Evolutionary conservation across 92 coral and sea anemone species (phyloP).

Genomic region (Bergia sp.): DNA sequence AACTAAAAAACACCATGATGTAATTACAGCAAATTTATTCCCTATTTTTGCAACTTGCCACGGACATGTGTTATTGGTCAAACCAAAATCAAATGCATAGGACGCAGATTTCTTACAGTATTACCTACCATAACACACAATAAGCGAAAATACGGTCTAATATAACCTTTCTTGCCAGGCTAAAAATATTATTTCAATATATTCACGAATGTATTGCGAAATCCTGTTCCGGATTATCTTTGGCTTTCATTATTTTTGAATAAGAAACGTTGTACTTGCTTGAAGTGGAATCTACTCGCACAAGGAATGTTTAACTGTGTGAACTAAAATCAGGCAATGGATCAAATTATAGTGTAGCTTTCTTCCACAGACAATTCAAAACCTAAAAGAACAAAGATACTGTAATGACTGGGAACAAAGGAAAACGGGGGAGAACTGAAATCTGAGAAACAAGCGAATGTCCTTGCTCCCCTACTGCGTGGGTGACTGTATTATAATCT

Average conservation of each 20-base stretch:
- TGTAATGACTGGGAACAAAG: not conserved
- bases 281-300: not conserved
- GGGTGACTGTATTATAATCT: not conserved
- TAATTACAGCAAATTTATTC: not conserved
- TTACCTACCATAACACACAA: not conserved
- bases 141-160: conserved; percentile 1
- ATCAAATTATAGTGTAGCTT: not conserved
- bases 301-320: not conserved
- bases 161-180: conserved; percentile 4
- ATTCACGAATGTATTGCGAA: conserved; percentile 23
- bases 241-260: conserved; percentile 1
- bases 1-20: not conserved
- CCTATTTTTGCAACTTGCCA: not conserved
- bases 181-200: conserved; percentile 12
- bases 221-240: conserved; percentile 14
- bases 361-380: not conserved
- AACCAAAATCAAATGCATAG: not conserved
- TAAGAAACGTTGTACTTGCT: not conserved
- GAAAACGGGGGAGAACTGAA: not conserved
- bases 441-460: not conserved
- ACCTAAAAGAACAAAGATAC: not conserved
- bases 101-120: not conserved
- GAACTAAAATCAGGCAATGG: conserved; percentile 20
- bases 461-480: not conserved
- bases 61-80: not conserved